Percentiles rank a stretch among this genome's conserved stretches.
Evolutionary conservation across 2,888 invertebrate genomes (phyloP).

Genomic region (Netelia melanura): DNA sequence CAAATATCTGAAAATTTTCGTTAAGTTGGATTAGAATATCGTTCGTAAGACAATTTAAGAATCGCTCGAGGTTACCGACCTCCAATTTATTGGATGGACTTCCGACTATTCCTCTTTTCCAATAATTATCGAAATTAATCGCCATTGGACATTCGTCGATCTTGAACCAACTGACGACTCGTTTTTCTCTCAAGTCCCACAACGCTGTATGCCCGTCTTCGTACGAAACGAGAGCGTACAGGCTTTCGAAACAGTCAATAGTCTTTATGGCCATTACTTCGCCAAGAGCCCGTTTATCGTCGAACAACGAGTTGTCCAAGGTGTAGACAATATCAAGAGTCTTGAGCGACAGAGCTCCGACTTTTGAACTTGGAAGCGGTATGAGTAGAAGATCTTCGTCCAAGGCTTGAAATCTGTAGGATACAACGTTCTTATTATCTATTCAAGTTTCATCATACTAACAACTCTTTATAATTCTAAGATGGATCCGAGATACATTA

Average conservation of each 20-base stretch:
- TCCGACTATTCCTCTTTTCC: constrained; percentile 89
- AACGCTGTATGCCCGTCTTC: constrained; percentile 90
- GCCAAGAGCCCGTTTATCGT: constrained; percentile 84
- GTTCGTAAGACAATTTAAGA: background rate
- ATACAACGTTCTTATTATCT: constrained; percentile 42
- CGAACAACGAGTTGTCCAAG: constrained; percentile 71
- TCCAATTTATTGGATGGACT: constrained; percentile 88
- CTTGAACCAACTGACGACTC: constrained; percentile 87
- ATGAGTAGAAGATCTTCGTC: constrained; percentile 88
- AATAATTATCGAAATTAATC: constrained; percentile 89
- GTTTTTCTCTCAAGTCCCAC: constrained; percentile 89
- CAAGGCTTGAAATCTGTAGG: constrained; percentile 83
- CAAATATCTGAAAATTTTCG: constrained; percentile 77
- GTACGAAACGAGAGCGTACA: constrained; percentile 88
- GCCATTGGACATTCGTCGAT: constrained; percentile 89
- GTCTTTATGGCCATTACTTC: constrained; percentile 89
- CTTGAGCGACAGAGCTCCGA: constrained; percentile 86
- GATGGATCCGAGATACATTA: background rate
- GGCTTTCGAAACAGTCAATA: constrained; percentile 84
- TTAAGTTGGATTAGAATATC: background rate
- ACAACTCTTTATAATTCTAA: background rate
- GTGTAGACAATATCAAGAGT: constrained; percentile 80
- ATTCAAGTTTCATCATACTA: background rate
- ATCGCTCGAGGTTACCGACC: constrained; percentile 78
- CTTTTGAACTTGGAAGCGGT: constrained; percentile 88